A percentile compares a stretch with the other conserved stretches of the same genome.
These are phyloP conservation scores for Thalassarche chlororhynchos DNA, from an alignment of 2,113 vertebrate species.

Conservation along the genomic window DNA sequence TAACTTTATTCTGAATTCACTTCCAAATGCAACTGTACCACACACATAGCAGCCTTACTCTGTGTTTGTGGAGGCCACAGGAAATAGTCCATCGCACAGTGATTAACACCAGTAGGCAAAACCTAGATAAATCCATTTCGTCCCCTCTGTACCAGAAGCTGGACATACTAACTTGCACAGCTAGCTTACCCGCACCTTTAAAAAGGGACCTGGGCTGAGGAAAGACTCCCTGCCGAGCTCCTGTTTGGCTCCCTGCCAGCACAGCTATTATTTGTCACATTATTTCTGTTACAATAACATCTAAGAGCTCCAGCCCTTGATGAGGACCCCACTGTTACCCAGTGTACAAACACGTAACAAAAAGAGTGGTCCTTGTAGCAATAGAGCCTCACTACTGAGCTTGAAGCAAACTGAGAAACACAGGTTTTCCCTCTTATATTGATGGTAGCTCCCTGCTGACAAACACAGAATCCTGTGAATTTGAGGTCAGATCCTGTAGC, in stretches of 20 bases:
- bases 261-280: not conserved
- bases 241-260: not conserved
- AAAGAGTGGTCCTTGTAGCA: not conserved
- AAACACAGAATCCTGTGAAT: not conserved
- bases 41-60: not conserved
- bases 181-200: not conserved
- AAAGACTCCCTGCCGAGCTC: not conserved
- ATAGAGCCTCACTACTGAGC: not conserved
- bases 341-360: not conserved
- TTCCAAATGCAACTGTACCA: not conserved
- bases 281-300: not conserved
- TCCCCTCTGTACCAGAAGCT: not conserved
- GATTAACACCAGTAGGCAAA: not conserved
- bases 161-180: not conserved
- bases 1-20: not conserved
- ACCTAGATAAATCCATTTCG: not conserved
- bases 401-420: not conserved
- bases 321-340: not conserved
- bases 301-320: not conserved
- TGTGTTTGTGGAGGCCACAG: not conserved
- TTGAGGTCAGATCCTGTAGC: not conserved
- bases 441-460: not conserved
- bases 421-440: not conserved
- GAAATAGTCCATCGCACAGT: not conserved
- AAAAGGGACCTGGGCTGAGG: not conserved